Evolutionary conservation across 2,797 vertebrate species (phyloP), one percentile per base, ranked within the genome.

Genomic region (Cryptoblepharus egeriae): DNA sequence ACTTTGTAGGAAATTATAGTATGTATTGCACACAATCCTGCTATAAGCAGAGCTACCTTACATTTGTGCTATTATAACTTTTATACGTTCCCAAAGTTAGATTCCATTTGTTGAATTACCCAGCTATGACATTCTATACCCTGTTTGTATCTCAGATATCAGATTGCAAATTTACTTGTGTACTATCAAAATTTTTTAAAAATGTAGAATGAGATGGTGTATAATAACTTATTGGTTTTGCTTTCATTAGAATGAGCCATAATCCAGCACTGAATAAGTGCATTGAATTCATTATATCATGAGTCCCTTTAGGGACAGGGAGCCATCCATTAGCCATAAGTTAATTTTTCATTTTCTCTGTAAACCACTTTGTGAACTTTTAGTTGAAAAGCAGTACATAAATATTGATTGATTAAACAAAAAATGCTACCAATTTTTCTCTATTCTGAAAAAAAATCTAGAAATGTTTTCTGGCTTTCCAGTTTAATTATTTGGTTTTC

Each of bases 181-280:
- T 39, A 79, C 63, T 42, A 61, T 28, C n/a, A n/a, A 75, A 24
- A n/a, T 8, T 15, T 55, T 9, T 73, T 35, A 28, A 32, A 75
- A 75, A 61, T 26, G 35, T 26, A 61, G 42, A 63, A 79, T 60
- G 57, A 28, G 70, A 49, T 63, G 39, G 39, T 28, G 39, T 71
- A n/a, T 80, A 80, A 80, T 80, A 45, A n/a, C 68, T 52, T 63
- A 72, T 72, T 72, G 69, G 58, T 79, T 69, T 79, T 5, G 6
- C 28, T 63, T 45, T 63, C 39, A 72, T 45, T 72, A 39, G 18
- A 63, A 72, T 16, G 9, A n/a, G n/a, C n/a, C 39, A 45, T 22
- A 61, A 63, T 35, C 39, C 68, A 80, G 55, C n/a, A 45, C 37
- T 45, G 20, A 71, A 61, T 28, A 30, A 35, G 5, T 69, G 35